Percentiles rank a stretch among this genome's conserved stretches.
phyloP scores from a whole-genome alignment of 2,113 vertebrate species.

The Rhabdomys dilectus region DNA sequence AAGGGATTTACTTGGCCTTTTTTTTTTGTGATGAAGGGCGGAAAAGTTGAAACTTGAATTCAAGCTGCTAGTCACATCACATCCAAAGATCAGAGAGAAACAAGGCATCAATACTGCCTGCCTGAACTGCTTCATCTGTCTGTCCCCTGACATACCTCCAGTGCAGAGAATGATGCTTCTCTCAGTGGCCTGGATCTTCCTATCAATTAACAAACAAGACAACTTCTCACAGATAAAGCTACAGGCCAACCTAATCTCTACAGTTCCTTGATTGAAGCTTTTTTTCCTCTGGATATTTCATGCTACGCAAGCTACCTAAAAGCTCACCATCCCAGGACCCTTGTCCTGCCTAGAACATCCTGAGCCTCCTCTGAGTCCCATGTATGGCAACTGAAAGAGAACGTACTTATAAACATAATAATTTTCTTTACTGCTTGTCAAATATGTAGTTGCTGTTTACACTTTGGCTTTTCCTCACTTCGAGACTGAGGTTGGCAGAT shows the following conservation, averaged over 20 bases:
- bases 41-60: not conserved
- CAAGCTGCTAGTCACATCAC: not conserved
- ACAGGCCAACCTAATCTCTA: not conserved
- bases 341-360: not conserved
- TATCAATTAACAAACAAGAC: not conserved
- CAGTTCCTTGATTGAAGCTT: too few relatives aligned
- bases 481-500: not conserved
- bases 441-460: not conserved
- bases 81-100: not conserved
- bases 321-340: too few relatives aligned
- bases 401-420: not conserved
- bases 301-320: too few relatives aligned
- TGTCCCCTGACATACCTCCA: not conserved
- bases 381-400: not conserved
- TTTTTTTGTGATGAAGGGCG: not conserved
- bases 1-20: not conserved
- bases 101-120: not conserved
- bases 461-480: not conserved
- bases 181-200: not conserved
- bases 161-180: not conserved
- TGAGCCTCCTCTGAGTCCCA: not conserved
- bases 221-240: too few relatives aligned
- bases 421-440: not conserved
- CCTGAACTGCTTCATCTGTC: too few relatives aligned
- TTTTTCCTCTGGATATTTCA: not conserved